Evolutionary conservation across 2,113 vertebrate genomes (phyloP), one percentile per base, ranked within the genome.

Genomic region (Cavia aperea): DNA sequence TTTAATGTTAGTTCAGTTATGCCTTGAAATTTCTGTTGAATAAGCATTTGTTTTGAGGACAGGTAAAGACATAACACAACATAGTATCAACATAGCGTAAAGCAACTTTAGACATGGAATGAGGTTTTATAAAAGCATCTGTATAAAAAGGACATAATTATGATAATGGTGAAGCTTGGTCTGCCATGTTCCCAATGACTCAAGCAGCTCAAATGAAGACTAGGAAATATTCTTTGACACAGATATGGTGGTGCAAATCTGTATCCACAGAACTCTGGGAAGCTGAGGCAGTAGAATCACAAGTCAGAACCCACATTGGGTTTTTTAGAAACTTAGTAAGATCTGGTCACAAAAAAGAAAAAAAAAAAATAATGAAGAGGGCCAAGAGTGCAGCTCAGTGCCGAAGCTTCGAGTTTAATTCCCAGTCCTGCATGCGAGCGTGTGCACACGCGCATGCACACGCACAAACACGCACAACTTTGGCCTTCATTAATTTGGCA

Each of bases 1-100:
- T 79, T 88, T 93, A n/a, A 36, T 75, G 5, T 75, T 93, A 81
- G 29, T 90, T 95, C 31, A 72, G 46, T 77, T 81, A 60, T 83
- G 43, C 82, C 1, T 83, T 72, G 56, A 63, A 58, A 92, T 90
- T 60, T 92, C 62, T 82, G 7, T 43, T 58, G 36, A 33, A 31
- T 43, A 49, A 84, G 5, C 19, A 68, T 93, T 93, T 92, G 72
- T 56, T 94, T 78, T 85, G 54, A 88, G 72, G 11, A 54, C 49
- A 14, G 14, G 21, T 77, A 85, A 60, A 91, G 19, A 13, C 31
- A 31, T 73, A 91, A 90, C 79, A 68, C 29, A 70, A 31, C 36
- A n/a, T 19, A 86, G 10, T 86, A 33, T 15, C 56, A 49, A 4
- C 49, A 36, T 8, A 36, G 29, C 56, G 15, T 84, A 87, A 70